These are phyloP conservation scores for Pelodytes ibericus DNA, from an alignment of 2,797 vertebrate species.

Conservation along the genomic window DNA sequence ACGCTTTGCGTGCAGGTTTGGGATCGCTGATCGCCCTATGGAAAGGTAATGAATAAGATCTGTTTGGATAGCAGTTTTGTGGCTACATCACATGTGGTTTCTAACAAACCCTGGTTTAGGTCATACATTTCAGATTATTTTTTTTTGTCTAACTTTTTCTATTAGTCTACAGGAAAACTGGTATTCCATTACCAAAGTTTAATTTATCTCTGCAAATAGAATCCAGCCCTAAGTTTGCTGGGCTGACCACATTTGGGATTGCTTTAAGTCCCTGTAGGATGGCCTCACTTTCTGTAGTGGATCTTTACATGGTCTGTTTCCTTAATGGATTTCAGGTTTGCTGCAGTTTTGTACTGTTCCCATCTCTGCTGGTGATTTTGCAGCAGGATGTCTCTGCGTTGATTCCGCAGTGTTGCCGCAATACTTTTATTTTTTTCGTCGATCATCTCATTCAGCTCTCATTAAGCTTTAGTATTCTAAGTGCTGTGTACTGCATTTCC, in stretches of 20 bases:
- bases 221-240: constrained; percentile 19
- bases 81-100: background rate
- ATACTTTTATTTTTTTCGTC: background rate
- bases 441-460: too few relatives aligned
- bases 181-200: too few relatives aligned
- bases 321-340: background rate
- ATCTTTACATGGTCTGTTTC: background rate
- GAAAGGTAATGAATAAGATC: constrained; percentile 39
- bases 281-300: background rate
- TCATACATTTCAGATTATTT: too few relatives aligned
- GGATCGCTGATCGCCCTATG: constrained; percentile 10
- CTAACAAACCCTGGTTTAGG: background rate
- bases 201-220: too few relatives aligned
- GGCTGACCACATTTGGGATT: background rate
- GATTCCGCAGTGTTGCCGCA: background rate
- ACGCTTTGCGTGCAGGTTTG: background rate
- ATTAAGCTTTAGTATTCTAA: too few relatives aligned
- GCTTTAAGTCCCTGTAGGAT: too few relatives aligned
- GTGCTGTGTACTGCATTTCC: too few relatives aligned
- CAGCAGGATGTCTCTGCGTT: background rate
- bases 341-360: background rate
- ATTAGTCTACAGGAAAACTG: too few relatives aligned
- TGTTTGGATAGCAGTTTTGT: background rate
- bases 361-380: background rate
- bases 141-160: too few relatives aligned